Evolutionary conservation across 2,888 invertebrate genomes (phyloP).

Genomic region (Liposcelis brunnea): DNA sequence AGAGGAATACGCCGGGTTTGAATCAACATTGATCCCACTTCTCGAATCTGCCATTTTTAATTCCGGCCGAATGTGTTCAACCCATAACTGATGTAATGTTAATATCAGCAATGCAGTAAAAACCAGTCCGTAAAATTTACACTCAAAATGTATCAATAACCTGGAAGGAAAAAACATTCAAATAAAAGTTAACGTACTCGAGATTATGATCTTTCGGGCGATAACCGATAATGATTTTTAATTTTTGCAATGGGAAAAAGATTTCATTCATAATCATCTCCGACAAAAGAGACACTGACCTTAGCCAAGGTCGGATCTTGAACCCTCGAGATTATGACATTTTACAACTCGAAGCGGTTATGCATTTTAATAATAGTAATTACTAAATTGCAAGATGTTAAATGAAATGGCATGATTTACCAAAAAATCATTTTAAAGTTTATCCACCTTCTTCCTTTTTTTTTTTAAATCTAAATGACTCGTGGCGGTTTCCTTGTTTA

Average conservation of each 20-base stretch:
- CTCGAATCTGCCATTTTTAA: not conserved
- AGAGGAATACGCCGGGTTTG: not conserved
- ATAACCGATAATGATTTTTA: constrained; percentile 13
- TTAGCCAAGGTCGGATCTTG: too few species aligned
- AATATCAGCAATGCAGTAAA: constrained; percentile 22
- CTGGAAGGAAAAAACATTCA: constrained; percentile 20
- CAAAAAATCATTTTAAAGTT: too few species aligned
- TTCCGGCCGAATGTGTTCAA: constrained; percentile 19
- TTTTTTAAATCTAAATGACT: too few species aligned
- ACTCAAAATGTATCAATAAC: constrained; percentile 24
- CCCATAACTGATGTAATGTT: constrained; percentile 23
- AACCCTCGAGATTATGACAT: too few species aligned
- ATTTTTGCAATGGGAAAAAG: constrained; percentile 8
- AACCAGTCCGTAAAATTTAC: constrained; percentile 28
- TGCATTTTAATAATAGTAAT: too few species aligned
- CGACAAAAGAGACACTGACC: too few species aligned
- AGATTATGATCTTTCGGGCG: not conserved
- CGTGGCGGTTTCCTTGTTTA: too few species aligned
- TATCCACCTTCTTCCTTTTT: too few species aligned
- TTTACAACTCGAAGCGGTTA: too few species aligned
- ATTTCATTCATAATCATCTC: not conserved
- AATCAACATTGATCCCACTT: too few species aligned
- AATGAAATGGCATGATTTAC: too few species aligned
- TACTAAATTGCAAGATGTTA: too few species aligned
- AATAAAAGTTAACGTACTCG: constrained; percentile 6